A percentile compares a stretch with the other conserved stretches of the same genome.
Evolutionary conservation across 2,113 vertebrate species (phyloP).

Genomic region (Erythrocercus mccallii): DNA sequence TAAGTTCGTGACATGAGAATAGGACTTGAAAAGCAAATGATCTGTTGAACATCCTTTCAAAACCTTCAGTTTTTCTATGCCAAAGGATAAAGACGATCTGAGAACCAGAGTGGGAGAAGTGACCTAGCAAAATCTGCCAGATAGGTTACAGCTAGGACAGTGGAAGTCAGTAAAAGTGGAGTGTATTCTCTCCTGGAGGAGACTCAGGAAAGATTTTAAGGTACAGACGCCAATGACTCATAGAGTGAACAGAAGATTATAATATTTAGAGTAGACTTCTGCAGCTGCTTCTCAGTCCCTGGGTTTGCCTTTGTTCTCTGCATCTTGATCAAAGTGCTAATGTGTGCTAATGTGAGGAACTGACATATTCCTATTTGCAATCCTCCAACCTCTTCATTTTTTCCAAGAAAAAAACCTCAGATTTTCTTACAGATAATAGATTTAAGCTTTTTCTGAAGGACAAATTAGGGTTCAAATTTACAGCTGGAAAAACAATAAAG

Average conservation of each 20-base stretch:
- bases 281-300: background rate
- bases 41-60: background rate
- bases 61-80: background rate
- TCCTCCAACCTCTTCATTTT: background rate
- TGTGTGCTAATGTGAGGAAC: background rate
- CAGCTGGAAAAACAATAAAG: background rate
- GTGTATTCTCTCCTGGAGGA: background rate
- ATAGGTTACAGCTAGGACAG: background rate
- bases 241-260: background rate
- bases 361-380: background rate
- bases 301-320: background rate
- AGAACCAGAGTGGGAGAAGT: background rate
- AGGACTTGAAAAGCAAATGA: background rate
- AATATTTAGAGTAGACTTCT: background rate
- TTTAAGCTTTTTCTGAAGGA: background rate
- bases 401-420: background rate
- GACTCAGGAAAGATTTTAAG: background rate
- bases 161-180: background rate
- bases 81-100: background rate
- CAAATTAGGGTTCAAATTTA: background rate
- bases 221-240: background rate
- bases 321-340: background rate
- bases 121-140: background rate
- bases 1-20: background rate
- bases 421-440: background rate